phyloP scores from a whole-genome alignment of 2,113 vertebrate genomes.

The Aegotheles bennettii region DNA sequence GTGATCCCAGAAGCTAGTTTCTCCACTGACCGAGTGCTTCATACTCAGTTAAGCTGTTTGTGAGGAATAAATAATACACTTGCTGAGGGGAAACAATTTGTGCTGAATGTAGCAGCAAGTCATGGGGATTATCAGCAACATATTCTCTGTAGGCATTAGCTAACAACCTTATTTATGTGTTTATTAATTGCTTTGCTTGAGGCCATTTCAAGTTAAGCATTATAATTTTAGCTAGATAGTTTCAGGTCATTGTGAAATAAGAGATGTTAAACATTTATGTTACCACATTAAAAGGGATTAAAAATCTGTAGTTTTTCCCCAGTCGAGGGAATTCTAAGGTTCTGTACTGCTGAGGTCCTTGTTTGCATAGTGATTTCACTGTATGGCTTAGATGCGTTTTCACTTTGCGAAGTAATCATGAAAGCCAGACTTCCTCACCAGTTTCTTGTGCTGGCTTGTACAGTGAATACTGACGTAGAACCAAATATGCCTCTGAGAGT shows the following conservation, averaged over 20 bases:
- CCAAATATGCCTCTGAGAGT: neutral
- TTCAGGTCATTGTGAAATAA: neutral
- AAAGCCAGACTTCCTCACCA: neutral
- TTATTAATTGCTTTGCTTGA: neutral
- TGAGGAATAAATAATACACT: neutral
- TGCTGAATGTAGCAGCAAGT: neutral
- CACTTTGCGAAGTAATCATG: neutral
- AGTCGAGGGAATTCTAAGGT: neutral
- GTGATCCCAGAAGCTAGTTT: neutral
- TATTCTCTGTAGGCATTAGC: neutral
- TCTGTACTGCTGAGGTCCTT: neutral
- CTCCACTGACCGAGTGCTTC: neutral
- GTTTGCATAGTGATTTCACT: neutral
- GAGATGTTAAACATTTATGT: neutral
- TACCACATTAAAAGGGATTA: neutral
- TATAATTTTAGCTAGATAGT: neutral
- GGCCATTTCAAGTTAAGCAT: neutral
- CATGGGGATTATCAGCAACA: neutral
- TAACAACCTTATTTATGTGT: neutral
- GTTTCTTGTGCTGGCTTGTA: neutral
- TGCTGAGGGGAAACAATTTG: neutral
- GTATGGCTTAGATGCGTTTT: neutral
- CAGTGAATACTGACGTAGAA: neutral
- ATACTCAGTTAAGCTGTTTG: neutral
- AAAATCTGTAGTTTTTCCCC: neutral